A percentile compares a stretch with the other conserved stretches of the same genome.
Conservation (phyloP, 2,113 vertebrate genomes). For the Canis aureus region DNA sequence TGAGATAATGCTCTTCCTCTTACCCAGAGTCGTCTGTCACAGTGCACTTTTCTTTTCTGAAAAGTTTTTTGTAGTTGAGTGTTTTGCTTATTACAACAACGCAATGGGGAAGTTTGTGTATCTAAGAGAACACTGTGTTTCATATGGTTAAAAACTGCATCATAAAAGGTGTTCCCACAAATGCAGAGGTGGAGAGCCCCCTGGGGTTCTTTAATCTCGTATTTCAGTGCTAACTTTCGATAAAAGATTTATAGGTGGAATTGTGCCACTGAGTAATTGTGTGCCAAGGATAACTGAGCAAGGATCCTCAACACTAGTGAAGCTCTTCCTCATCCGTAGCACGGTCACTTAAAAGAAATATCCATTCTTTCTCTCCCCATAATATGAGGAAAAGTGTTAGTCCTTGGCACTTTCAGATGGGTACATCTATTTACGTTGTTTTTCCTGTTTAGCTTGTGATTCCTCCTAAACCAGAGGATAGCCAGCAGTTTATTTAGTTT, state of each 20-base stretch:
- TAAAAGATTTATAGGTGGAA: neutral
- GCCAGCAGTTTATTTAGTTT: neutral
- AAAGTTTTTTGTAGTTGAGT: conserved; percentile 11
- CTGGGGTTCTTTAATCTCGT: neutral
- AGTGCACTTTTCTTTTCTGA: conserved; percentile 12
- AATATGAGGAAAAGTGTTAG: neutral
- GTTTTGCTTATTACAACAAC: conserved; percentile 53
- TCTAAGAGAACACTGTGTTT: conserved; percentile 69
- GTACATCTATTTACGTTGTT: neutral
- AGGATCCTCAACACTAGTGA: neutral
- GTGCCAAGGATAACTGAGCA: neutral
- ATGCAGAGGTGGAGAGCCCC: neutral
- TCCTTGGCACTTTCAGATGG: neutral
- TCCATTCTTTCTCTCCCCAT: neutral
- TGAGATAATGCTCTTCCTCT: conserved; percentile 26
- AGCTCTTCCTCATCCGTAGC: neutral
- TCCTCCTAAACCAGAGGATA: neutral
- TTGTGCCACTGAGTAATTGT: neutral
- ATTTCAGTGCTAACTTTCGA: neutral
- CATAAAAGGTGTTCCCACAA: conserved; percentile 54
- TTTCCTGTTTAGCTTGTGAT: neutral
- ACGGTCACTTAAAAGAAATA: neutral
- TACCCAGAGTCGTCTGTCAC: neutral
- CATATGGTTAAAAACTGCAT: conserved; percentile 20
- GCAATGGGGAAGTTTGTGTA: conserved; percentile 52